phyloP scores from a whole-genome alignment of 23 tunicate species.

The Ascidia mentula region DNA sequence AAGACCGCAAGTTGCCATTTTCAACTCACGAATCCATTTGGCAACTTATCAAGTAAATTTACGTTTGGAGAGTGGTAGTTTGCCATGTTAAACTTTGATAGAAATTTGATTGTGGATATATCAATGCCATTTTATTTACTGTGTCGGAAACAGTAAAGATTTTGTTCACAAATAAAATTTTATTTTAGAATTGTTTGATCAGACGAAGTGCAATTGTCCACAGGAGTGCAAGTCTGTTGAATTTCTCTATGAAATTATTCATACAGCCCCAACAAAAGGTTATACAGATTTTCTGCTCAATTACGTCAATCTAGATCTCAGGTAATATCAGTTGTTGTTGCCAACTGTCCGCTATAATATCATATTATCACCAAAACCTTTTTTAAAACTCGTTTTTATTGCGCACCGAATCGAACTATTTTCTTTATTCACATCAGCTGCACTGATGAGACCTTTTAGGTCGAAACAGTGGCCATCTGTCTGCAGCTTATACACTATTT shows the following conservation, averaged over 20 bases:
- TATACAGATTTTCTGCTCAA: neutral
- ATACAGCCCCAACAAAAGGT: neutral
- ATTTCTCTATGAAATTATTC: neutral
- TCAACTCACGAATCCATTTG: neutral
- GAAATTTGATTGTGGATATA: neutral
- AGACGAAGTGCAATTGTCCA: neutral
- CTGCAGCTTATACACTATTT: no score
- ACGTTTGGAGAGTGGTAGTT: neutral
- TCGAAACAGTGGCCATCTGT: no score
- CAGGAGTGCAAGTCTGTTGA: neutral
- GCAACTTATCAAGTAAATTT: neutral
- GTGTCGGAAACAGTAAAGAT: no score
- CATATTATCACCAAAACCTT: no score
- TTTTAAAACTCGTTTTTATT: no score
- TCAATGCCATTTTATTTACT: no score
- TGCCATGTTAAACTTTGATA: neutral
- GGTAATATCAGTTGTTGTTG: neutral
- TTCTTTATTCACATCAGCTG: no score
- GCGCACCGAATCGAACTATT: no score
- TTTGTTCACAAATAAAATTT: no score
- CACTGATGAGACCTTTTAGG: no score
- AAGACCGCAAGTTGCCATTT: neutral
- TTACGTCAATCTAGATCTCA: neutral
- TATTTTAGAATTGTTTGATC: constrained; percentile 1
- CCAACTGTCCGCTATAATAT: neutral